These are phyloP conservation scores for Calliopum simillimum DNA, from an alignment of 2,888 invertebrate species.

Conservation along the genomic window DNA sequence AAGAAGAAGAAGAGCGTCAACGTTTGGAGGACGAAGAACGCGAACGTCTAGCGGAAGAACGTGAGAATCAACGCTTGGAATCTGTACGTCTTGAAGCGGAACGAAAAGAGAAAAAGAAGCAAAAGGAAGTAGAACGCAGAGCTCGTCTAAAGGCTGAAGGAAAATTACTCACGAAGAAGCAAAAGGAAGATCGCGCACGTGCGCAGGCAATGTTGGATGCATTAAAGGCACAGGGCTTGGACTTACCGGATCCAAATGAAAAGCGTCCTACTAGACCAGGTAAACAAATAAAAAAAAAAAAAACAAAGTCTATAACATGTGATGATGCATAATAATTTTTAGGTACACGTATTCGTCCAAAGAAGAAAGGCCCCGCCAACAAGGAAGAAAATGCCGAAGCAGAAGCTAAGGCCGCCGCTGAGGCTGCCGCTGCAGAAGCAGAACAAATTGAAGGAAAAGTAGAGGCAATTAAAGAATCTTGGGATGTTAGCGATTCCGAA, in stretches of 20 bases:
- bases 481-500: slow-evolving; percentile 81
- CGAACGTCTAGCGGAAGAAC: slow-evolving; percentile 78
- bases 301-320: neutral
- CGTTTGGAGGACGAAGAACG: slow-evolving; percentile 83
- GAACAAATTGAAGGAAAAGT: slow-evolving; percentile 51
- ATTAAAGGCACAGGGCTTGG: slow-evolving; percentile 88
- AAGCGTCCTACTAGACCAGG: slow-evolving; percentile 72
- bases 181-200: slow-evolving; percentile 89
- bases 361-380: slow-evolving; percentile 72
- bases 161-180: slow-evolving; percentile 91
- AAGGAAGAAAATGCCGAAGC: slow-evolving; percentile 61
- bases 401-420: slow-evolving; percentile 63
- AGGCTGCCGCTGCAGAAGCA: slow-evolving; percentile 47
- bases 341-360: slow-evolving; percentile 81
- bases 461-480: slow-evolving; percentile 79
- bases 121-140: slow-evolving; percentile 92
- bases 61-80: slow-evolving; percentile 79
- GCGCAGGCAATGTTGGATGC: slow-evolving; percentile 91
- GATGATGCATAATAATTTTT: neutral
- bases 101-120: slow-evolving; percentile 87
- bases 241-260: slow-evolving; percentile 79
- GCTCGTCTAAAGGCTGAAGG: slow-evolving; percentile 97
- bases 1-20: slow-evolving; percentile 87
- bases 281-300: slow-evolving; percentile 38
- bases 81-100: slow-evolving; percentile 86